These are phyloP conservation scores for Brachypodius melanocephalos DNA, from an alignment of 2,113 vertebrate species.

Conservation along the genomic window DNA sequence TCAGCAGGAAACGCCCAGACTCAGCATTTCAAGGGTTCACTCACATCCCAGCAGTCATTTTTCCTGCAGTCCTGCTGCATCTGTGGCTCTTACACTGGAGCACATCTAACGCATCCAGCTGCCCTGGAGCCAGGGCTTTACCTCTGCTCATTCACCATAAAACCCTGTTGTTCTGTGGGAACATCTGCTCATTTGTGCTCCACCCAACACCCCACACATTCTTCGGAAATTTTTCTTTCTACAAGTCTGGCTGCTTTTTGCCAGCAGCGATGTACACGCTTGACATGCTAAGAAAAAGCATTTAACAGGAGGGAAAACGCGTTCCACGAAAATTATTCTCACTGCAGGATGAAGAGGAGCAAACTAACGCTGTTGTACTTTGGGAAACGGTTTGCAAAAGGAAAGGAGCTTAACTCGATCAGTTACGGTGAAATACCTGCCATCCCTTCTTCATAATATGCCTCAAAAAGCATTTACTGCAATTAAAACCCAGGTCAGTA, in stretches of 20 bases:
- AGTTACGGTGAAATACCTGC: neutral
- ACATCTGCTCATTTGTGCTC: constrained; percentile 52
- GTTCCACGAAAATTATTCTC: neutral
- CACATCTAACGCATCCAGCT: neutral
- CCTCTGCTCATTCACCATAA: constrained; percentile 34
- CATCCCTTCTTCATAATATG: neutral
- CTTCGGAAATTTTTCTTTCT: constrained; percentile 61
- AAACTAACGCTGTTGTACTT: neutral
- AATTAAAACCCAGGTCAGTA: neutral
- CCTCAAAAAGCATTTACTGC: neutral
- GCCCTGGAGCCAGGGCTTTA: constrained; percentile 68
- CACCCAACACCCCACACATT: constrained; percentile 61
- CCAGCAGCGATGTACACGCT: constrained; percentile 44
- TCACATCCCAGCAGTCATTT: neutral
- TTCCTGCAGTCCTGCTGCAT: neutral
- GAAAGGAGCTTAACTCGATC: neutral
- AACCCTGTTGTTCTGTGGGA: constrained; percentile 60
- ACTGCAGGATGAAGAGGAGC: neutral
- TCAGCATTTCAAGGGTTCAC: neutral
- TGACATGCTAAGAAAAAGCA: neutral
- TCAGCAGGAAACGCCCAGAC: neutral
- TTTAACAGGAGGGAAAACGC: neutral
- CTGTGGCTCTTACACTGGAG: neutral
- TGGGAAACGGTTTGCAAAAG: neutral
- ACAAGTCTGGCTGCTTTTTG: constrained; percentile 41